These are phyloP conservation scores for Clupea harengus DNA, from an alignment of 2,113 vertebrate genomes.

Conservation along the genomic window DNA sequence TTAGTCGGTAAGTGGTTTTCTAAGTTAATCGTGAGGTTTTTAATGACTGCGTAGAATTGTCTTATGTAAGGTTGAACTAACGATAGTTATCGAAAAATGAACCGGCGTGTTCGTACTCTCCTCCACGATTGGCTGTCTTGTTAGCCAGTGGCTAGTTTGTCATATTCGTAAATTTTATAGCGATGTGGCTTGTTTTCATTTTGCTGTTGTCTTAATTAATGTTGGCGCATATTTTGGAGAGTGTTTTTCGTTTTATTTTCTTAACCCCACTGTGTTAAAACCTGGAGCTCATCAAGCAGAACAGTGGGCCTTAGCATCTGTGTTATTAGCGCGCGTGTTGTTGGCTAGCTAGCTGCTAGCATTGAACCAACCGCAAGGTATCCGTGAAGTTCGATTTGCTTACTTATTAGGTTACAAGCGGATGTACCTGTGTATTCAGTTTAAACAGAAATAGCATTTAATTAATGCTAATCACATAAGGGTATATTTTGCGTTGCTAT, in stretches of 20 bases:
- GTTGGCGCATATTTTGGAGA: neutral
- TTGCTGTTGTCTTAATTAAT: neutral
- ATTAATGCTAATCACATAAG: neutral
- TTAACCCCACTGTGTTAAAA: neutral
- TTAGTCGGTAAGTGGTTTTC: conserved; percentile 42
- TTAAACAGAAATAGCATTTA: neutral
- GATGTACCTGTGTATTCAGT: neutral
- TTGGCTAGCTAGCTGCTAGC: neutral
- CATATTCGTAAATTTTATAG: neutral
- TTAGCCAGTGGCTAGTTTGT: neutral
- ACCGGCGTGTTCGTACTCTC: conserved; percentile 11
- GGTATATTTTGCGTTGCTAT: too few relatives aligned
- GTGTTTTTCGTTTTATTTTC: neutral
- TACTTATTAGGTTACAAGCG: neutral
- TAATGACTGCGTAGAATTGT: neutral
- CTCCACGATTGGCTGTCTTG: neutral
- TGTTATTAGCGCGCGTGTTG: neutral
- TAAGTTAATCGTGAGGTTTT: conserved; percentile 16
- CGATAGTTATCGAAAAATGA: conserved; percentile 5
- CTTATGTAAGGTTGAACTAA: conserved; percentile 19
- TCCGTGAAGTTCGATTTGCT: neutral
- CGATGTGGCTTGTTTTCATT: neutral
- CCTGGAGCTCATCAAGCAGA: neutral
- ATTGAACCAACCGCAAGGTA: neutral
- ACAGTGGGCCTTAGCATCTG: neutral